A percentile compares a stretch with the other conserved stretches of the same genome.
Evolutionary conservation across 2,888 invertebrate genomes (phyloP).

Genomic region (Rhorus exstirpatorius): DNA sequence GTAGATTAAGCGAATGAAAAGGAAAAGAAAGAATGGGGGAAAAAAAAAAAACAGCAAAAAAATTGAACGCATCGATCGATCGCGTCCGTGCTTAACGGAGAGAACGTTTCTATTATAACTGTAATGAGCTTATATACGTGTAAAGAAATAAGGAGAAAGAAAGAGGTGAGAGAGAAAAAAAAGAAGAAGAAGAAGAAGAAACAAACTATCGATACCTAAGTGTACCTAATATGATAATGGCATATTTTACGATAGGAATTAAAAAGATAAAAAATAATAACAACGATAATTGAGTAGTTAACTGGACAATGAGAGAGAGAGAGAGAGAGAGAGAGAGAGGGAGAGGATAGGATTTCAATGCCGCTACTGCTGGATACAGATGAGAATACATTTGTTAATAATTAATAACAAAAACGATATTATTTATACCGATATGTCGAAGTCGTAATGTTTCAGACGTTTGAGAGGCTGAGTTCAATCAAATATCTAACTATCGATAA

Average conservation of each 20-base stretch:
- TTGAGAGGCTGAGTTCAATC: too few relatives aligned
- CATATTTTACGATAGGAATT: slow-evolving; percentile 77
- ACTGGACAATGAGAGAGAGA: slow-evolving; percentile 60
- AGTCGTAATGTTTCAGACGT: slow-evolving; percentile 17
- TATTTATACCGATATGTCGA: slow-evolving; percentile 58
- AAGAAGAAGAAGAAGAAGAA: slow-evolving; percentile 68
- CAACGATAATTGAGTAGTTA: slow-evolving; percentile 71
- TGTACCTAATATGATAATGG: slow-evolving; percentile 84
- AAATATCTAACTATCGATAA: too few relatives aligned
- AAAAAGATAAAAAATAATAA: slow-evolving; percentile 64
- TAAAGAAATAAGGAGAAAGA: slow-evolving; percentile 73
- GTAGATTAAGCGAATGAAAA: slow-evolving; percentile 65
- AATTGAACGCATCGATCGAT: slow-evolving; percentile 32
- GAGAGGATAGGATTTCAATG: slow-evolving; percentile 53
- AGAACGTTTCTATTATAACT: slow-evolving; percentile 82
- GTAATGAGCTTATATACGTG: slow-evolving; percentile 86
- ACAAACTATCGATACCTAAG: slow-evolving; percentile 84
- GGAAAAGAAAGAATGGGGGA: slow-evolving; percentile 71
- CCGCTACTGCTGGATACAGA: slow-evolving; percentile 58
- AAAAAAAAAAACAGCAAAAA: slow-evolving; percentile 10
- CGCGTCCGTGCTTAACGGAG: slow-evolving; percentile 62
- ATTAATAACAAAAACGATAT: slow-evolving; percentile 46
- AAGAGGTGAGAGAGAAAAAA: background rate
- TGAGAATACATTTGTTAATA: slow-evolving; percentile 46
- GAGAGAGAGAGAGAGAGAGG: too few relatives aligned